Conservation (phyloP, 2,113 vertebrate species). For the Arizona elegans region DNA sequence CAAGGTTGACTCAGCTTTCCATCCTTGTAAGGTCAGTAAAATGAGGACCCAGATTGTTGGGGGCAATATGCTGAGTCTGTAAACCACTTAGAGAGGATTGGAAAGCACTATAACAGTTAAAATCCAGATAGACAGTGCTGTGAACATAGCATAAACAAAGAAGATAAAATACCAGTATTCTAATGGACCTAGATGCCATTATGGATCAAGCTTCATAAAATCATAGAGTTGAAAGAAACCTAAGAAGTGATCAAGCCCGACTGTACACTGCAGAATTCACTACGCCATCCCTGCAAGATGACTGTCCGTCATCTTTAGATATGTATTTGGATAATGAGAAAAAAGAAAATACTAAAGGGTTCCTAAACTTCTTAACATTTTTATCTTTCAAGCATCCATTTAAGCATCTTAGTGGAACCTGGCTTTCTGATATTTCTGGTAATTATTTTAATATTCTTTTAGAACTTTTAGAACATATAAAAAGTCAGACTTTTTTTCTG, state of each 20-base stretch:
- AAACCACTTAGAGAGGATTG: too few relatives aligned
- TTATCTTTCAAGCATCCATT: background rate
- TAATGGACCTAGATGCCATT: background rate
- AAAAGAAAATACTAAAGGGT: background rate
- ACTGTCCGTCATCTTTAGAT: background rate
- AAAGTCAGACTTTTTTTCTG: slow-evolving; percentile 34
- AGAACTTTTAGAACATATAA: accelerated
- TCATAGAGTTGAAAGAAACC: background rate
- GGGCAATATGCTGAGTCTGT: too few relatives aligned
- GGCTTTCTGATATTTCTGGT: background rate
- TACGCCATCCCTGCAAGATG: background rate
- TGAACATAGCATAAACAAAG: background rate
- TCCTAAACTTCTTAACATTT: background rate
- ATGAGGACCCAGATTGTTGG: too few relatives aligned
- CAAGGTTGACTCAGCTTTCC: too few relatives aligned
- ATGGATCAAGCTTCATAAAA: background rate
- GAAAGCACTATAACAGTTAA: background rate
- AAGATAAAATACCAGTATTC: background rate
- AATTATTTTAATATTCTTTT: slow-evolving; percentile 2
- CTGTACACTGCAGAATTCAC: background rate
- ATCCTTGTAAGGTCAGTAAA: too few relatives aligned
- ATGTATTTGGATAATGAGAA: background rate
- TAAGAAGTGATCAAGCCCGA: background rate
- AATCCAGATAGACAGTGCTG: background rate
- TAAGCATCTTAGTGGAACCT: background rate